These are phyloP conservation scores for Propithecus deckenii DNA, from an alignment of 2,797 vertebrate genomes.

Conservation along the genomic window DNA sequence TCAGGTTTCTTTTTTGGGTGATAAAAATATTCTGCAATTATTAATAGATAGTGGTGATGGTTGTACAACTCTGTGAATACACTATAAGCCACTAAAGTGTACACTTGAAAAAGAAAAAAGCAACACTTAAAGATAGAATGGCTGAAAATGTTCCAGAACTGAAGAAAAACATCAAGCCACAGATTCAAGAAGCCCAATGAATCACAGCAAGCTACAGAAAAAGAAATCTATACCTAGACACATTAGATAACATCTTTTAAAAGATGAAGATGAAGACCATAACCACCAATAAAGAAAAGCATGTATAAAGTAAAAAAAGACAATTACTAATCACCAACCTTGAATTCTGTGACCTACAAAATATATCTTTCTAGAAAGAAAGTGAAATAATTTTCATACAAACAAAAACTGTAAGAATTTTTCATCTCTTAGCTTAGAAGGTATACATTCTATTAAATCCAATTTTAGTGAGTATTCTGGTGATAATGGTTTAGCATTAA, in stretches of 20 bases:
- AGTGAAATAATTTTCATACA: neutral
- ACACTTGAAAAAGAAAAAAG: neutral
- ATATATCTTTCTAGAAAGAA: neutral
- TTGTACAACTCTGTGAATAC: neutral
- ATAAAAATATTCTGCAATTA: neutral
- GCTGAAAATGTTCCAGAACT: neutral
- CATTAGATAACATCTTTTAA: neutral
- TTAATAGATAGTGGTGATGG: neutral
- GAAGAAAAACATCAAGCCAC: neutral
- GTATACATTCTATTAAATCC: neutral
- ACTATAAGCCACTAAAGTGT: neutral
- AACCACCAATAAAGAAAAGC: neutral
- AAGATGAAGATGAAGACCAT: neutral
- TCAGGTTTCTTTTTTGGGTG: neutral
- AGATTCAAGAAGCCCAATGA: neutral
- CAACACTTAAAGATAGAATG: neutral
- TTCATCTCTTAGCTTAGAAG: neutral
- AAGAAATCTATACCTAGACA: neutral
- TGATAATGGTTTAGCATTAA: neutral
- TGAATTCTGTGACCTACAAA: neutral
- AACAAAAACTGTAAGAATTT: neutral
- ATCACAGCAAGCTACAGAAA: neutral
- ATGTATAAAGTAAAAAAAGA: neutral
- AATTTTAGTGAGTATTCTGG: neutral
- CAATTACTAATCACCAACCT: neutral